Base-by-base conservation (phyloP, 2,797 vertebrate genomes). In the Pachyuromys duprasi region DNA sequence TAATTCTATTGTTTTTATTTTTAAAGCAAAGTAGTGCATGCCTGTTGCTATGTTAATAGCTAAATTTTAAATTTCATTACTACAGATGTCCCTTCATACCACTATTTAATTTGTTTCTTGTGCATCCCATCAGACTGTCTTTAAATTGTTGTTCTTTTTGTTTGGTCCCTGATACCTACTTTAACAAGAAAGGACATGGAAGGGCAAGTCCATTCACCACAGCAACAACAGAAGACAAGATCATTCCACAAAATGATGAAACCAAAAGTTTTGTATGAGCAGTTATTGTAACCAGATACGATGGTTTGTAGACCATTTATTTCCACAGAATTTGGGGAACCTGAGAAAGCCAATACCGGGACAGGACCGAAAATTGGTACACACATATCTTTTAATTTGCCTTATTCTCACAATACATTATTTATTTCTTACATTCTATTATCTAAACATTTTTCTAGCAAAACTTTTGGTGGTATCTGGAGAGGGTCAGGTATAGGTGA, bases 221-320 rank as follows among this genome's bases (percentile, higher is more conserved):
- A 96, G 18, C 97, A 97, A 93, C 96, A 97, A 97, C 97, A 97
- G 96, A 97, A 98, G 97, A 94, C 96, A 96, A 98, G 94, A 45
- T 20, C 89, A 89, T 97, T 95, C 89, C 67, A 53, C 63, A 49
- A 89, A 91, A 8, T 1, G 75, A 76, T 89, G 65, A 70, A 94
- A 83, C 57, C 86, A n/a, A 13, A 75, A 74, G 11, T 11, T 72
- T 95, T 86, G 45, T 67, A 7, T 49, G 39, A 65, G 28, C 42
- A 83, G 11, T 67, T 65, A 31, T 49, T 84, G 31, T 84, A 67
- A 33, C 49, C 5, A 49, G 42, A 49, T 49, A 22, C 5, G n/a
- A n/a, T n/a, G n/a, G 39, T 45, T 65, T 65, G 15, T 31, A 65
- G 57, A 63, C 8, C 28, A 33, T 31, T 45, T 83, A 65, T 28